Evolutionary conservation across 1,140 invertebrate genomes (phyloP).

Genomic region (Pseudomyrmex concolor): DNA sequence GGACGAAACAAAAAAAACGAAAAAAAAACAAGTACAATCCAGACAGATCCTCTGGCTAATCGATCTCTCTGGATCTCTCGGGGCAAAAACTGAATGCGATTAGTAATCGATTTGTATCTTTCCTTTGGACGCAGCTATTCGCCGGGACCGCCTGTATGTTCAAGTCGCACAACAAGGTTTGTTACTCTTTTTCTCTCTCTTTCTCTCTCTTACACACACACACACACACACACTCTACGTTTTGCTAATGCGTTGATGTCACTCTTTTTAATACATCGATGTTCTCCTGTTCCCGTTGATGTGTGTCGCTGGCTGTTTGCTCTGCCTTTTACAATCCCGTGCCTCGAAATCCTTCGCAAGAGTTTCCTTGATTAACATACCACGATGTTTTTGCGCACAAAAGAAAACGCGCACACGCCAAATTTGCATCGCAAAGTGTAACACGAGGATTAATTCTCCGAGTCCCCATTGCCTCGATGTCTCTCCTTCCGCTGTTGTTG

Average conservation of each 20-base stretch:
- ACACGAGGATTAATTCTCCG: slow-evolving; percentile 43
- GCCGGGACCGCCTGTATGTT: slow-evolving; percentile 85
- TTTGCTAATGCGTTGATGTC: slow-evolving; percentile 7
- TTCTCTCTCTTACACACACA: too few relatives aligned
- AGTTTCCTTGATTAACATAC: slow-evolving; percentile 5
- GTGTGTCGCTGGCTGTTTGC: neutral
- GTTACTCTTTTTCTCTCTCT: slow-evolving; percentile 68
- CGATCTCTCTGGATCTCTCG: slow-evolving; percentile 37
- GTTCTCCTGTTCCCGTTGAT: slow-evolving; percentile 1
- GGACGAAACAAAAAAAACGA: too few relatives aligned
- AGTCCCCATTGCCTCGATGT: slow-evolving; percentile 37
- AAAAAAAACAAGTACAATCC: slow-evolving; percentile 22
- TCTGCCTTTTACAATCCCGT: slow-evolving; percentile 4
- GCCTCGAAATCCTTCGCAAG: slow-evolving; percentile 20
- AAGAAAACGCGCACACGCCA: neutral
- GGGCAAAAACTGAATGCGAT: slow-evolving; percentile 27
- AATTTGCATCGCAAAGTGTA: slow-evolving; percentile 50
- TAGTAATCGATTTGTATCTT: slow-evolving; percentile 74
- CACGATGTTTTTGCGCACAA: slow-evolving; percentile 21
- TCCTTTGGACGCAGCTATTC: slow-evolving; percentile 83
- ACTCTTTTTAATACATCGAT: slow-evolving; percentile 21
- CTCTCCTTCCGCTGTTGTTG: neutral
- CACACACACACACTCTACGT: slow-evolving; percentile 25
- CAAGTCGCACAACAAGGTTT: slow-evolving; percentile 85
- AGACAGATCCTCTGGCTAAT: slow-evolving; percentile 29